phyloP scores from a whole-genome alignment of 1,140 invertebrate genomes.

The Hyphantria cunea region DNA sequence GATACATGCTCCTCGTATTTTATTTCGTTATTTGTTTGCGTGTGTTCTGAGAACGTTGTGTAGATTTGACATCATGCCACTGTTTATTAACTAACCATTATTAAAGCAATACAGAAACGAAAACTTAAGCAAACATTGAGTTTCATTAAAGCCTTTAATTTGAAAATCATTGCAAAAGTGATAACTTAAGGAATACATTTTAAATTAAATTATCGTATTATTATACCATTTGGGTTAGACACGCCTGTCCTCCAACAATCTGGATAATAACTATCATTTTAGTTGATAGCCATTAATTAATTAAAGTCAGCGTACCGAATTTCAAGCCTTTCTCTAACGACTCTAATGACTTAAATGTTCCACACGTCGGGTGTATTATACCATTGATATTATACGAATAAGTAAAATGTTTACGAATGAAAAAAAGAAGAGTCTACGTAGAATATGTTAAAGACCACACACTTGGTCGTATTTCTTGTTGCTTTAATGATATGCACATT shows the following conservation, averaged over 20 bases:
- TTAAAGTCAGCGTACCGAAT: conserved; percentile 55
- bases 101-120: no score
- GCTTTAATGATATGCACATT: conserved; percentile 79
- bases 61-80: no score
- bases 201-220: conserved; percentile 29
- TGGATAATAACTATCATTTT: conserved; percentile 56
- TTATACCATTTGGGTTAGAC: conserved; percentile 27
- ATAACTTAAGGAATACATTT: conserved; percentile 7
- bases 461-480: conserved; percentile 61
- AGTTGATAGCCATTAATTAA: conserved; percentile 62
- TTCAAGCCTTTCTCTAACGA: conserved; percentile 59
- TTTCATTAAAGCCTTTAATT: background rate
- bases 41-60: no score
- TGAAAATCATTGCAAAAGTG: conserved; percentile 10
- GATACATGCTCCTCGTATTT: conserved; percentile 5
- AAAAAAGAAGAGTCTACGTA: conserved; percentile 54
- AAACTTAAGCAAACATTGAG: background rate
- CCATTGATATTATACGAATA: conserved; percentile 59
- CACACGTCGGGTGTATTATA: conserved; percentile 55
- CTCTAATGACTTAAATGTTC: conserved; percentile 61
- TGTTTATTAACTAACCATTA: no score
- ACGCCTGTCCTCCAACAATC: conserved; percentile 35
- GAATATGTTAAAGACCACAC: conserved; percentile 73
- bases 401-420: conserved; percentile 43
- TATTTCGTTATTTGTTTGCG: conserved; percentile 12